Percentiles rank a stretch among this genome's conserved stretches.
Conservation (phyloP, 2,797 vertebrate species). For the Chaenodraco wilsoni region DNA sequence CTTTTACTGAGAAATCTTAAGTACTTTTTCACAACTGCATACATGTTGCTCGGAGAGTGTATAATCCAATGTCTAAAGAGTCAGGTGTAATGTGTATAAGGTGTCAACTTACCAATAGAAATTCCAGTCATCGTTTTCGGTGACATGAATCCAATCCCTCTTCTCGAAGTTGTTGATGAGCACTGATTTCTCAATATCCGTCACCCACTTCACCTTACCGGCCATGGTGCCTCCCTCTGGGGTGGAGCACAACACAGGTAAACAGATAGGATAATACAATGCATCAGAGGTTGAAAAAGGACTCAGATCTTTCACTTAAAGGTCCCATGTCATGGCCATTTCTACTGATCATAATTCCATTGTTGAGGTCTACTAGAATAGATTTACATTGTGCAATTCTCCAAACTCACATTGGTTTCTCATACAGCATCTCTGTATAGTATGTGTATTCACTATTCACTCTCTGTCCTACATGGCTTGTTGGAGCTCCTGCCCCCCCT, state of each 20-base stretch:
- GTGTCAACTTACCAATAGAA: slow-evolving; percentile 91
- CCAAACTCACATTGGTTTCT: too few species aligned
- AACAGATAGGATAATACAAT: neutral
- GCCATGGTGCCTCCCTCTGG: slow-evolving; percentile 87
- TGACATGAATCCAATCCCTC: slow-evolving; percentile 94
- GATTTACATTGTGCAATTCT: too few species aligned
- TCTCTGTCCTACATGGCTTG: too few species aligned
- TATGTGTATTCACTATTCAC: too few species aligned
- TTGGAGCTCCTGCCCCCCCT: too few species aligned
- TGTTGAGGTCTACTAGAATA: too few species aligned
- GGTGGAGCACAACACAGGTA: slow-evolving; percentile 57
- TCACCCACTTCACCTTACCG: slow-evolving; percentile 97
- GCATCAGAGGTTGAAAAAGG: neutral
- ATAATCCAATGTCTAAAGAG: neutral
- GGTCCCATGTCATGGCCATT: too few species aligned
- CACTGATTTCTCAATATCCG: slow-evolving; percentile 98
- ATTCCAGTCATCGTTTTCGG: slow-evolving; percentile 97
- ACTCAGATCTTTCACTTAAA: too few species aligned
- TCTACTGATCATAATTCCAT: too few species aligned
- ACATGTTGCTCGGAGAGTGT: neutral
- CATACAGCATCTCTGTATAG: too few species aligned
- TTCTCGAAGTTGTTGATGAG: slow-evolving; percentile 99
- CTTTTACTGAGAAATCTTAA: neutral
- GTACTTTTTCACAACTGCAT: neutral
- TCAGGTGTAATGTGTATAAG: neutral